A percentile compares a stretch with the other conserved stretches of the same genome.
Evolutionary conservation across 2,797 vertebrate genomes (phyloP).

Genomic region (Spondyliosoma cantharus): DNA sequence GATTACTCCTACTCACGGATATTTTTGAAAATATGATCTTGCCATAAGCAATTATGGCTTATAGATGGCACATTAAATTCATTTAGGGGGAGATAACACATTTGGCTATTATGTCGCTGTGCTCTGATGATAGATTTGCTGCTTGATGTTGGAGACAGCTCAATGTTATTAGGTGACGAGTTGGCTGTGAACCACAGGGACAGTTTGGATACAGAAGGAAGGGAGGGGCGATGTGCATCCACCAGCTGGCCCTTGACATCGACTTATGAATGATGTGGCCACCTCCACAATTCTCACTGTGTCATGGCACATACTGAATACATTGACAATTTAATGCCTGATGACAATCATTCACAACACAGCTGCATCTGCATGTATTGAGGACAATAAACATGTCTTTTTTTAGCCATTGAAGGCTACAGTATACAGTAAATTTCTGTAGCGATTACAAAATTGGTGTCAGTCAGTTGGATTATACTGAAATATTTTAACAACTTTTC

Average conservation of each 20-base stretch:
- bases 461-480: background rate
- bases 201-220: constrained; percentile 33
- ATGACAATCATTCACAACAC: constrained; percentile 19
- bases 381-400: background rate
- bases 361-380: constrained; percentile 5
- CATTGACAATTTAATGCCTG: constrained; percentile 11
- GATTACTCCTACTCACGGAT: background rate
- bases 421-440: background rate
- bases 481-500: background rate
- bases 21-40: constrained; percentile 7
- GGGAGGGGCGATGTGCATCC: background rate
- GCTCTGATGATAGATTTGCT: constrained; percentile 35
- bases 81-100: constrained; percentile 24
- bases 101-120: constrained; percentile 16
- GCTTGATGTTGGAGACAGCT: constrained; percentile 35
- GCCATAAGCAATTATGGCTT: constrained; percentile 22
- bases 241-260: constrained; percentile 60
- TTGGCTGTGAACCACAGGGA: constrained; percentile 36
- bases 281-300: constrained; percentile 33
- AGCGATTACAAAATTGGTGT: background rate
- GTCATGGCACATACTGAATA: constrained; percentile 25
- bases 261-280: constrained; percentile 41
- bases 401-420: background rate
- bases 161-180: constrained; percentile 41
- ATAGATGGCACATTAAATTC: constrained; percentile 30